Percentiles rank a stretch among this genome's conserved stretches.
Evolutionary conservation across 2,797 vertebrate species (phyloP).

Genomic region (Miichthys miiuy): DNA sequence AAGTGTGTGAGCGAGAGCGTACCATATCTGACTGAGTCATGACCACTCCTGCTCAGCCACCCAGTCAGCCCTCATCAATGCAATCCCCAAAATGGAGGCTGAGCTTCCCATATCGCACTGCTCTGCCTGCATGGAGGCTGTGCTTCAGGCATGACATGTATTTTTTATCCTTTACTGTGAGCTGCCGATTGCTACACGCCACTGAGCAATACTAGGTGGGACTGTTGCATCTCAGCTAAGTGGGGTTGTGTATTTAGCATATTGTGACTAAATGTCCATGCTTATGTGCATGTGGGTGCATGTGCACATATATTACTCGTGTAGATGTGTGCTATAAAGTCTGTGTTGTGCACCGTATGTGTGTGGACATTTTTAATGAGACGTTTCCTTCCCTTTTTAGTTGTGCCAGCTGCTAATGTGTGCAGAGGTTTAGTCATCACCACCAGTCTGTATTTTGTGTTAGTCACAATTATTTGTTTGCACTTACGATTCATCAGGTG

Average conservation of each 20-base stretch:
- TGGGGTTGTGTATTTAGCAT: neutral
- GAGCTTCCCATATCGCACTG: constrained; percentile 46
- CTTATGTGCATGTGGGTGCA: neutral
- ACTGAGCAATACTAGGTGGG: neutral
- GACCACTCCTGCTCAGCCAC: constrained; percentile 74
- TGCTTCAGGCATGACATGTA: constrained; percentile 18
- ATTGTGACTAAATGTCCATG: neutral
- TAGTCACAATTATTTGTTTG: constrained; percentile 31
- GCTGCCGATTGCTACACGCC: constrained; percentile 19
- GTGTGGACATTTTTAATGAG: constrained; percentile 27
- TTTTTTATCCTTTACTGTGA: constrained; percentile 18
- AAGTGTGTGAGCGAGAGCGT: constrained; percentile 67
- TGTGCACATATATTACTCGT: neutral
- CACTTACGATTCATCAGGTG: constrained; percentile 33
- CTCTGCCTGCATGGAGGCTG: constrained; percentile 14
- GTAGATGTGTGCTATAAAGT: neutral
- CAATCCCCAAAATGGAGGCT: constrained; percentile 75
- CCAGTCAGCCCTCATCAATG: constrained; percentile 69
- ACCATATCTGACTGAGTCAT: constrained; percentile 77
- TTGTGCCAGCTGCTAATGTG: constrained; percentile 40
- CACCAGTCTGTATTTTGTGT: constrained; percentile 33
- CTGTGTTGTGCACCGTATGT: constrained; percentile 3
- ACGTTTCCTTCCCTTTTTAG: constrained; percentile 17
- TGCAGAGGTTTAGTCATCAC: constrained; percentile 41
- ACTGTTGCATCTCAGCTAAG: constrained; percentile 11